Conservation (phyloP, 2,797 vertebrate genomes). For the Premnoplex brunnescens region DNA sequence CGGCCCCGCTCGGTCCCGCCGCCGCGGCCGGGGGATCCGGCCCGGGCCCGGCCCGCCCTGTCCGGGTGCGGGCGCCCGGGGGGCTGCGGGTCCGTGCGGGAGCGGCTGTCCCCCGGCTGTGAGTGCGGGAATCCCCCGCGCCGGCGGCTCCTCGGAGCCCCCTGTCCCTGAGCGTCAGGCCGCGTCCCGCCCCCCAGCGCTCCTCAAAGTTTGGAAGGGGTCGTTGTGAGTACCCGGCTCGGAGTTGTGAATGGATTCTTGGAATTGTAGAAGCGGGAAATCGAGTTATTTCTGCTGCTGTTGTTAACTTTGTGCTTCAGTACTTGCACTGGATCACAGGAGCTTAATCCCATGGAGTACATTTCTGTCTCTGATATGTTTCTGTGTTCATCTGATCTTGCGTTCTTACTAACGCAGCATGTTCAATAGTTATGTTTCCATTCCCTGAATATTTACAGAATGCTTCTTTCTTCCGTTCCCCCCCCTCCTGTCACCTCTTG, state of each 20-base stretch:
- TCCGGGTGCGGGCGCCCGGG: not conserved
- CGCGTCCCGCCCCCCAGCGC: not conserved
- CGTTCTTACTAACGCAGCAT: not conserved
- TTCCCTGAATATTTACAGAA: not conserved
- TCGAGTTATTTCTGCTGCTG: not conserved
- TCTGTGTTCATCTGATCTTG: not conserved
- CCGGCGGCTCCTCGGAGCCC: too few relatives aligned
- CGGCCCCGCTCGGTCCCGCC: not conserved
- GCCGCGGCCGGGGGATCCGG: too few relatives aligned
- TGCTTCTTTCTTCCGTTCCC: not conserved
- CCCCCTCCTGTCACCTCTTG: too few relatives aligned
- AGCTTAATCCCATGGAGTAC: not conserved
- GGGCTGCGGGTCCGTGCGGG: accelerated
- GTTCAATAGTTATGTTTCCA: not conserved
- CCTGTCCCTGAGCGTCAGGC: accelerated
- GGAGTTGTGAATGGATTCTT: not conserved
- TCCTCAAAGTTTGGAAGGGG: not conserved
- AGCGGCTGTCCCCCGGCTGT: too few relatives aligned
- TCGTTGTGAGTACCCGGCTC: not conserved
- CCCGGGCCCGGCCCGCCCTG: too few relatives aligned
- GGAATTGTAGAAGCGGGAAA: not conserved
- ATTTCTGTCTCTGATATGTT: not conserved
- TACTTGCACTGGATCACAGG: not conserved
- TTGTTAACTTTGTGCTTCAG: not conserved
- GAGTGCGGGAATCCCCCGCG: too few relatives aligned